phyloP scores from a whole-genome alignment of 2,797 vertebrate species.

The Coregonus sp. region DNA sequence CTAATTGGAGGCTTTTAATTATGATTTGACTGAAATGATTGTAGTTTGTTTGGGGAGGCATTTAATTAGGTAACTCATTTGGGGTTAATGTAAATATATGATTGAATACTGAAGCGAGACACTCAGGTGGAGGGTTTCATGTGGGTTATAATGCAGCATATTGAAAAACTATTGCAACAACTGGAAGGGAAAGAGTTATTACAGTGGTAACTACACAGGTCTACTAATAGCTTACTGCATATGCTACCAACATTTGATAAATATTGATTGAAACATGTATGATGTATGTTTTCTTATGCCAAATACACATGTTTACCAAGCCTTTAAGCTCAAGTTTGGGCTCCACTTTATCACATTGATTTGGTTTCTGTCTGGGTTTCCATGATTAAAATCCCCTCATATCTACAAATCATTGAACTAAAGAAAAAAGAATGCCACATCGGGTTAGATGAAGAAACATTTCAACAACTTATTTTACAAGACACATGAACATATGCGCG shows the following conservation, averaged over 20 bases:
- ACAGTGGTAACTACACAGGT: neutral
- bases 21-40: constrained; percentile 52
- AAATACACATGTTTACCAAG: neutral
- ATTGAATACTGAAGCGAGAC: constrained; percentile 31
- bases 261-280: neutral
- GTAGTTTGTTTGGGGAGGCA: constrained; percentile 55
- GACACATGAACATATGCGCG: neutral
- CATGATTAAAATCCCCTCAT: neutral
- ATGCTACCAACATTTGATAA: neutral
- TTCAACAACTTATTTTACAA: neutral
- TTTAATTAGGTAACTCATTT: constrained; percentile 60
- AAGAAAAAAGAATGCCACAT: neutral
- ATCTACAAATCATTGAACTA: neutral
- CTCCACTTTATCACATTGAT: neutral
- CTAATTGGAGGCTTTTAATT: constrained; percentile 58
- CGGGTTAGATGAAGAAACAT: neutral
- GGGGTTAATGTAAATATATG: constrained; percentile 60
- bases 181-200: no score
- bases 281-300: neutral
- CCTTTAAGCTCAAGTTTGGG: neutral
- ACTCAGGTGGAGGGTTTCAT: constrained; percentile 41
- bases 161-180: no score
- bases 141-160: constrained; percentile 22
- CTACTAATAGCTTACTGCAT: neutral
- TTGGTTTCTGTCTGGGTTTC: neutral